A percentile compares a stretch with the other conserved stretches of the same genome.
Conservation (phyloP, 2,888 invertebrate genomes). For the Cerceris ruficornis region DNA sequence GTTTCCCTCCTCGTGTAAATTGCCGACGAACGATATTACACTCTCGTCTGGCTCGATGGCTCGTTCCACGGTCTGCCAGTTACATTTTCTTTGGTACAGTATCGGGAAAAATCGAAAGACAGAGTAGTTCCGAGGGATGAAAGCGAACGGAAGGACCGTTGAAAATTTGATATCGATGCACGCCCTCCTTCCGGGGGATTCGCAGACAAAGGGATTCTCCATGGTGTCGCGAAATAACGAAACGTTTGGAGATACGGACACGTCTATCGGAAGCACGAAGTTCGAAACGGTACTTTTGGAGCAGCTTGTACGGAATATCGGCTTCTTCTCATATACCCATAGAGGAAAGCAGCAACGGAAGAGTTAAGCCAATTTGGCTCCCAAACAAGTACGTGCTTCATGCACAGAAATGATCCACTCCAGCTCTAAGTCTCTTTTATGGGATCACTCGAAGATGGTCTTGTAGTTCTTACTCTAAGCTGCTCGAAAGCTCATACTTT, state of each 20-base stretch:
- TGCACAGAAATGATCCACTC: constrained; percentile 64
- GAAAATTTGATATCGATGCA: no score
- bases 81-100: no score
- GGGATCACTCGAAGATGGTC: constrained; percentile 54
- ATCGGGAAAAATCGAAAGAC: no score
- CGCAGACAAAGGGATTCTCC: no score
- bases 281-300: constrained; percentile 7
- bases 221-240: neutral
- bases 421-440: constrained; percentile 62
- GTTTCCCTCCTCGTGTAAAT: neutral
- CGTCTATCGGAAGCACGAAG: constrained; percentile 17
- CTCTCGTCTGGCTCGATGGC: neutral
- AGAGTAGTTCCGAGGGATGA: no score
- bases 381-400: constrained; percentile 61
- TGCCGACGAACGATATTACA: neutral
- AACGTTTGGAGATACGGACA: neutral
- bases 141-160: no score
- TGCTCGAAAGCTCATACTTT: constrained; percentile 25
- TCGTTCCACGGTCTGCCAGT: neutral
- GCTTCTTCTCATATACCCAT: constrained; percentile 31
- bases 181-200: no score
- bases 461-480: constrained; percentile 49
- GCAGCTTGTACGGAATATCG: constrained; percentile 38
- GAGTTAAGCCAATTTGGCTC: constrained; percentile 67
- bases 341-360: constrained; percentile 47